Percentiles rank a stretch among this genome's conserved stretches.
phyloP scores from a whole-genome alignment of 2,888 invertebrate genomes.

The Teinopalpus imperialis region DNA sequence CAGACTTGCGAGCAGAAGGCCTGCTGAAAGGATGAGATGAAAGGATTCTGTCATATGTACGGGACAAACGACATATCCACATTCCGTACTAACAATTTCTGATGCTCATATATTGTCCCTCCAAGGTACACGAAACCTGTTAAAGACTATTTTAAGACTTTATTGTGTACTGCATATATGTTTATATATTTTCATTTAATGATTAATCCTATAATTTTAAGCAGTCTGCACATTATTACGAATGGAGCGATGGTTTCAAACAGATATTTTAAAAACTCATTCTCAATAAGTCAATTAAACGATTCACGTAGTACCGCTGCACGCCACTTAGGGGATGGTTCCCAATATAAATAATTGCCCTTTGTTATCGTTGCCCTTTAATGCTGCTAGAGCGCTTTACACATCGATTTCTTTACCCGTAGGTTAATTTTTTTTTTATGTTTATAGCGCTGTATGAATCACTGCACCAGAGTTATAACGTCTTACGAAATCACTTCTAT shows the following conservation, averaged over 20 bases:
- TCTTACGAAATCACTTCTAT: no score
- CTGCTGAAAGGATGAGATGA: no score
- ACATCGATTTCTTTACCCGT: constrained; percentile 27
- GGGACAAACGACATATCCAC: no score
- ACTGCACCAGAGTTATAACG: constrained; percentile 10
- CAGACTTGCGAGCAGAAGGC: no score
- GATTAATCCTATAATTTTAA: constrained; percentile 30
- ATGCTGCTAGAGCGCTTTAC: constrained; percentile 24
- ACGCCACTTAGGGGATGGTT: constrained; percentile 72
- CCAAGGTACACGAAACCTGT: no score
- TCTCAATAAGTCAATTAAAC: constrained; percentile 82
- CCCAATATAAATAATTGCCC: constrained; percentile 71
- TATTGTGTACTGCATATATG: no score
- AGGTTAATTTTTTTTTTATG: constrained; percentile 3
- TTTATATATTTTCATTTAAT: no score
- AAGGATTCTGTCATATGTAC: no score
- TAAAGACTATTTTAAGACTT: no score
- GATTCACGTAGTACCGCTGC: constrained; percentile 59
- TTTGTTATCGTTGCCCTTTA: constrained; percentile 67
- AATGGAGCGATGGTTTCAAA: constrained; percentile 58
- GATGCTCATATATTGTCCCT: no score
- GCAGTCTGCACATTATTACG: constrained; percentile 39
- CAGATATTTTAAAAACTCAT: constrained; percentile 74
- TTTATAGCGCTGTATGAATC: constrained; percentile 12
- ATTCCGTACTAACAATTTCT: no score